Evolutionary conservation across 30 jellyfish, hydroid and myxozoan species (phyloP), one percentile per base, ranked within the genome.

Genomic region (Clytia hemisphaerica): DNA sequence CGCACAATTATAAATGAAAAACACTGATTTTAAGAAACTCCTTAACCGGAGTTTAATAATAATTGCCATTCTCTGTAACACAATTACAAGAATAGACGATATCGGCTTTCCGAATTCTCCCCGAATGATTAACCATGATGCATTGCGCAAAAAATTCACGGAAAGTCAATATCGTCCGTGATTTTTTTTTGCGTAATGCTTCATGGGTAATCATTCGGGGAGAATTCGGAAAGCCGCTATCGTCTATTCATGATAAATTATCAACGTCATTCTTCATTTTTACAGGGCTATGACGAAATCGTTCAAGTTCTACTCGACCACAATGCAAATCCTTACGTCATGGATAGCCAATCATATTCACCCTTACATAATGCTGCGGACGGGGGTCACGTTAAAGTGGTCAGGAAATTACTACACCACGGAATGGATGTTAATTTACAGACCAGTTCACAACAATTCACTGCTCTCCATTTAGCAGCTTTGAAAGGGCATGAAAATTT

Each of bases 341-440:
- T 47, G 6, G 91, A 84, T 38, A 73, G 77, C 27, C 80, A 65
- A 33, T 72, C 80, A 4, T 29, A 51, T 26, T 32, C 75, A 6
- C 93, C 93, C 14, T 42, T 84, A 19, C 95, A 84, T 58, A 71
- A 76, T 18, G 95, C 95, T 34, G 93, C 95, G 27, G 40, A 70
- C 34, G 79, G 80, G 37, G 95, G 95, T 40, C 88, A 76, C 37
- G 84, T 37, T 15, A 83, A 84, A 18, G 71, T 77, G 31, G 80
- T 77, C 4, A 45, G 38, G 32, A 19, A 61, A 2, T 65, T 84
- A 12, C 31, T 84, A 19, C 31, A 50, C 2, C 77, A 77, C 46
- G 90, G 78, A 40, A 75, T 78, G 30, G 95, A 84, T 57, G 66
- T 84, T 4, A 84, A 84, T 44, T 32, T 77, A 9, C 71, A 50